phyloP scores from a whole-genome alignment of 2,888 invertebrate genomes.

The Labia minor region DNA sequence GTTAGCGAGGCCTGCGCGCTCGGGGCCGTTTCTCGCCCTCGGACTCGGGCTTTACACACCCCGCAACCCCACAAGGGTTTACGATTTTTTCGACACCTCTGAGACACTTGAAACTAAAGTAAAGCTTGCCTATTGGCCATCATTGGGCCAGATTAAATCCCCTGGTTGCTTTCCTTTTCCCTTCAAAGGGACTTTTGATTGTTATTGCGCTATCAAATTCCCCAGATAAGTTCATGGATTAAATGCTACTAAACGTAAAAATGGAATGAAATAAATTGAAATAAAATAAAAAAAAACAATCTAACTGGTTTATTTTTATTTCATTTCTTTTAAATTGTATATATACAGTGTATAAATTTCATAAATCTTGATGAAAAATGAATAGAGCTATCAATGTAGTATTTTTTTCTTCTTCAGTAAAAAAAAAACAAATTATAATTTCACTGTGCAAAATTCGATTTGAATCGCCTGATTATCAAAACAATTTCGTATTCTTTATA shows the following conservation, averaged over 20 bases:
- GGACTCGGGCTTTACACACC: constrained; percentile 28
- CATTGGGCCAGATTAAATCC: neutral
- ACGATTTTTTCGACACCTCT: constrained; percentile 16
- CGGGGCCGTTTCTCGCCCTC: constrained; percentile 25
- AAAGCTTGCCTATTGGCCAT: no score
- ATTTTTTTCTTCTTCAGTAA: no score
- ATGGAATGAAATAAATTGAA: neutral
- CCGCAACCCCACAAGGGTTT: constrained; percentile 26
- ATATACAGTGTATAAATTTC: no score
- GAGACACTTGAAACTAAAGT: neutral
- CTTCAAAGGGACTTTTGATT: neutral
- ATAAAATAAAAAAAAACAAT: neutral
- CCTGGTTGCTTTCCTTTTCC: neutral
- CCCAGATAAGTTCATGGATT: neutral
- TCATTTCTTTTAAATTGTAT: no score
- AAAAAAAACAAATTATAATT: neutral
- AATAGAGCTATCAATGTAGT: neutral
- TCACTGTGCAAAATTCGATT: neutral
- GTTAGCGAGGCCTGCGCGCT: neutral
- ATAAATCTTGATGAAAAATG: neutral
- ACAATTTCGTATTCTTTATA: neutral
- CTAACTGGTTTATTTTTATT: no score
- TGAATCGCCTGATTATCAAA: neutral
- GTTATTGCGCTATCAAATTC: constrained; percentile 13
- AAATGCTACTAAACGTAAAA: no score